Conservation (phyloP, 2,113 vertebrate genomes). For the Butorides virescens region DNA sequence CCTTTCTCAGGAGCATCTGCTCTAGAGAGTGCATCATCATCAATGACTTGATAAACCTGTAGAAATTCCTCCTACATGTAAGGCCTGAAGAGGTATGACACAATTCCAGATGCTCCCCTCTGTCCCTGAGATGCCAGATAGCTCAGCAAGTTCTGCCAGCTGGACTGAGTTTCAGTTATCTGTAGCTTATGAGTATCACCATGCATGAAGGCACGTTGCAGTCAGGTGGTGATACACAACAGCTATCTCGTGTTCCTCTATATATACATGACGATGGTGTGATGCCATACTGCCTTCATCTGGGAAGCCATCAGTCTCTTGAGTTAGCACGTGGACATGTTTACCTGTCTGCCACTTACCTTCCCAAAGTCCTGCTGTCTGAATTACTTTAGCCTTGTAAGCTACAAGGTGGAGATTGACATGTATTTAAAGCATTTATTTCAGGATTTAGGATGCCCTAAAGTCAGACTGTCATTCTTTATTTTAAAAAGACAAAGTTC, state of each 20-base stretch:
- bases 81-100: neutral
- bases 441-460: neutral
- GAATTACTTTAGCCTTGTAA: neutral
- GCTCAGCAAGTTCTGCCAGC: neutral
- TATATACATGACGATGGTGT: accelerated
- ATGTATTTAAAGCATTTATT: neutral
- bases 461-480: neutral
- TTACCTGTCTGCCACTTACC: neutral
- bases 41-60: neutral
- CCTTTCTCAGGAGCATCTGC: neutral
- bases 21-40: neutral
- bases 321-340: neutral
- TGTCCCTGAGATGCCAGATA: neutral
- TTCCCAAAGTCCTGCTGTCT: neutral
- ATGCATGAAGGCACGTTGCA: neutral
- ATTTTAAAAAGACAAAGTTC: neutral
- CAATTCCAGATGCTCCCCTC: neutral
- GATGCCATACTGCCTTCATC: neutral
- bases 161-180: neutral
- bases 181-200: neutral
- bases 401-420: neutral
- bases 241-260: neutral
- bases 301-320: neutral
- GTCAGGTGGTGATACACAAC: neutral
- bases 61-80: neutral